Evolutionary conservation across 2,888 invertebrate species (phyloP).

Genomic region (Toxonevra muliebris): DNA sequence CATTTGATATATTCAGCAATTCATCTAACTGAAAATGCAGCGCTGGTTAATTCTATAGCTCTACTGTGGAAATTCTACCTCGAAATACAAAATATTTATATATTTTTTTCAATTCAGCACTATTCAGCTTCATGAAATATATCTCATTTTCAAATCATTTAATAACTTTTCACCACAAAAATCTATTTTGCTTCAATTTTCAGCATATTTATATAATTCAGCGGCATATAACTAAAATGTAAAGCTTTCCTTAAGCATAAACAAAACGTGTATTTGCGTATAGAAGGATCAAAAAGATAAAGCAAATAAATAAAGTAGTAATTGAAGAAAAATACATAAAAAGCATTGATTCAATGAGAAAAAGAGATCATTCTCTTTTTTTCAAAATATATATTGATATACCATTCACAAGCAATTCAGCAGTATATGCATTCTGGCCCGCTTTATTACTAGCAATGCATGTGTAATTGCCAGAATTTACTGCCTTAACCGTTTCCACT

Average conservation of each 20-base stretch:
- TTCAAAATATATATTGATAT: slow-evolving; percentile 32
- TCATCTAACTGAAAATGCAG: no score
- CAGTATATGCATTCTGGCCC: slow-evolving; percentile 70
- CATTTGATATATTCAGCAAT: no score
- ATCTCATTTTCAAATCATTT: no score
- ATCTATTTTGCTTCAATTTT: no score
- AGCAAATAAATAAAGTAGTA: slow-evolving; percentile 5
- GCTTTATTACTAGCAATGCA: slow-evolving; percentile 73
- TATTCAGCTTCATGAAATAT: background rate
- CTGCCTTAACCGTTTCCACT: slow-evolving; percentile 76
- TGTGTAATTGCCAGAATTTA: slow-evolving; percentile 75
- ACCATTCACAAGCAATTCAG: slow-evolving; percentile 75
- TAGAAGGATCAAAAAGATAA: slow-evolving; percentile 22
- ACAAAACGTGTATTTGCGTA: slow-evolving; percentile 1
- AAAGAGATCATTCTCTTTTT: background rate
- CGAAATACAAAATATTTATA: background rate
- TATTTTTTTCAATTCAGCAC: slow-evolving; percentile 14
- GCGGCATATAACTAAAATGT: slow-evolving; percentile 9
- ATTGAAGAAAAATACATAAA: slow-evolving; percentile 2
- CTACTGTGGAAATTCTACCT: no score
- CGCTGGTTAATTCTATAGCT: no score
- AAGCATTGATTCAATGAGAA: slow-evolving; percentile 1
- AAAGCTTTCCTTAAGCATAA: background rate
- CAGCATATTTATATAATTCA: slow-evolving; percentile 1
- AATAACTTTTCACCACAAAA: no score